Evolutionary conservation across 1,140 invertebrate genomes (phyloP).

Genomic region (Sinonovacula constricta): DNA sequence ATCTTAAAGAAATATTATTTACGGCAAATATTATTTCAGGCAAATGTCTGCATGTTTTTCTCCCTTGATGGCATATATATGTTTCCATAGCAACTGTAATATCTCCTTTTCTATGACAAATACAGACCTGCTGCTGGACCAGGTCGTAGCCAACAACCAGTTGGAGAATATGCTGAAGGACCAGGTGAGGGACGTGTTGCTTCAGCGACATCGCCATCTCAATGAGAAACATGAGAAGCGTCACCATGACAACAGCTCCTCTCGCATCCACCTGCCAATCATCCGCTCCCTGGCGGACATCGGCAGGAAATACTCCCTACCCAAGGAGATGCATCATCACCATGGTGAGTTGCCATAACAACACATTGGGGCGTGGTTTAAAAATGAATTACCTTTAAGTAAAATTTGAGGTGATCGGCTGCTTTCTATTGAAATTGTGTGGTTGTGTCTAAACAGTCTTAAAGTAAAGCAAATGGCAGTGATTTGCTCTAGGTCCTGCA

Average conservation of each 20-base stretch:
- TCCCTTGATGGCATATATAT: too few species aligned
- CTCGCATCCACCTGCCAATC: conserved; percentile 91
- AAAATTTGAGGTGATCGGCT: too few species aligned
- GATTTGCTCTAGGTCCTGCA: too few species aligned
- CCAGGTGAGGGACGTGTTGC: conserved; percentile 90
- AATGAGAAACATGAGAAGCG: conserved; percentile 77
- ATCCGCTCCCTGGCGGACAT: conserved; percentile 98
- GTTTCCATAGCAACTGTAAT: too few species aligned
- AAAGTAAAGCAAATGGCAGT: too few species aligned
- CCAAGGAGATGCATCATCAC: conserved; percentile 57
- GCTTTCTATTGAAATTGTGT: too few species aligned
- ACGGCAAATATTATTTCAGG: background rate
- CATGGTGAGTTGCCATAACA: conserved; percentile 60
- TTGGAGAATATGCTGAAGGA: conserved; percentile 88
- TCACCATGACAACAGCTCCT: conserved; percentile 83
- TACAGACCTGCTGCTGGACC: conserved; percentile 92
- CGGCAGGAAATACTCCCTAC: conserved; percentile 94
- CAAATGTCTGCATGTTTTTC: too few species aligned
- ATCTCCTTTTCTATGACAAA: too few species aligned
- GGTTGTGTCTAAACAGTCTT: too few species aligned
- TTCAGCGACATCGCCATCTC: conserved; percentile 96
- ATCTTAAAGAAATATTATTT: background rate
- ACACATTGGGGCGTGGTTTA: too few species aligned
- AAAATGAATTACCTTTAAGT: too few species aligned
- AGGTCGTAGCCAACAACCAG: conserved; percentile 90